Base-by-base conservation (phyloP, 2,888 invertebrate species). In the Scaptomyza reducta region DNA sequence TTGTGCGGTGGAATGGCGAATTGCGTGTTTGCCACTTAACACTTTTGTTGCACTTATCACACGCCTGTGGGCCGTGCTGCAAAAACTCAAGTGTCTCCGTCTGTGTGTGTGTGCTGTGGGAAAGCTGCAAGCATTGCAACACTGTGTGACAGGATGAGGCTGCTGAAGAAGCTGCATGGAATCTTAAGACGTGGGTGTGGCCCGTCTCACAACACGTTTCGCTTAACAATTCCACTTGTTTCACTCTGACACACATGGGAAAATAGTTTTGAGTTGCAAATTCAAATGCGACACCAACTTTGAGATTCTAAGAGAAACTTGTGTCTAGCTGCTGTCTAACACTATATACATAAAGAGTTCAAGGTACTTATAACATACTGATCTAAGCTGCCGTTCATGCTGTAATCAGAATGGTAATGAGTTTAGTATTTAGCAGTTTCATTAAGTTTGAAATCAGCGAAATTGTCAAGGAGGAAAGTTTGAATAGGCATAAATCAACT, bases 21-120 rank as follows among this genome's bases (percentile, higher is more conserved):
- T 62, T 63, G 87, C 87, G 65, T 87, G 82, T 81, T 87, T 85
- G 87, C 87, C 82, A 83, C 85, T 82, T 87, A 67, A 74, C 74
- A 70, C 75, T 66, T 74, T 16, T 33, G 65, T 57, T 35, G 55
- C 74, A 78, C 74, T 70, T 59, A 59, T 62, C 73, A 55, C 68
- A 38, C 38, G 73, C 69, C 77, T 73, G 77, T 68, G 61, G 77
- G 72, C 72, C 57, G 77, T 33, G 9, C 9, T 14, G 40, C 40
- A 10, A 6, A 10, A 46, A 10, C 54, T 74, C 59, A 58, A 71
- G 77, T 41, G 22, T 22, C 22, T 22, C 22, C n/a, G n/a, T 22
- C 22, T 22, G 68, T 14, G 50, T 60, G 45, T 11, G 31, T 11
- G 31, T 44, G 59, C 53, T 66, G 74, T 76, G 71, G 66, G 75